A percentile compares a stretch with the other conserved stretches of the same genome.
Conservation (phyloP, 1,140 invertebrate genomes). For the Lordiphosa stackelbergi region DNA sequence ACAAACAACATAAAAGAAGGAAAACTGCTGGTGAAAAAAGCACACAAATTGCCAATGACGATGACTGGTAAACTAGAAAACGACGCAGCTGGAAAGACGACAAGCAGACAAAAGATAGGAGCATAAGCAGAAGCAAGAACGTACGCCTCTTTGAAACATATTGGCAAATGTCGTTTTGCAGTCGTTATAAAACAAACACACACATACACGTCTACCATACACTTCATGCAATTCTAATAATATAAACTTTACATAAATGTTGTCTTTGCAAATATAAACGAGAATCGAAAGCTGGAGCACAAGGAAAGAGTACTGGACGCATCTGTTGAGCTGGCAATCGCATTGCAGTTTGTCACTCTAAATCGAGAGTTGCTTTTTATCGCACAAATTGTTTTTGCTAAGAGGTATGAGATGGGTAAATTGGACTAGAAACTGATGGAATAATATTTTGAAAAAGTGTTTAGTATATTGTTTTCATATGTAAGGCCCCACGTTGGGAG, state of each 20-base stretch:
- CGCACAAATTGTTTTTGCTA: conserved; percentile 27
- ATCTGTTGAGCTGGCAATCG: conserved; percentile 56
- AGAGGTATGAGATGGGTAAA: background rate
- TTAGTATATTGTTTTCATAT: too few species aligned
- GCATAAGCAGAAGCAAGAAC: conserved; percentile 14
- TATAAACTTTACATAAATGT: conserved; percentile 73
- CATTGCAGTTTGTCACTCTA: conserved; percentile 52
- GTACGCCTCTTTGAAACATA: conserved; percentile 35
- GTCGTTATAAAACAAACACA: conserved; percentile 62
- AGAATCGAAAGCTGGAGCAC: conserved; percentile 6
- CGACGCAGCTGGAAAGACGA: conserved; percentile 31
- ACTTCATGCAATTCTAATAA: conserved; percentile 61
- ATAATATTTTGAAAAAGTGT: too few species aligned
- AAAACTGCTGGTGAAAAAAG: conserved; percentile 5
- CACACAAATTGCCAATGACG: conserved; percentile 43
- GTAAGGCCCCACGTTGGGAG: too few species aligned
- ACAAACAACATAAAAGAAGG: background rate
- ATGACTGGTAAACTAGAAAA: conserved; percentile 25
- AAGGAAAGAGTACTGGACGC: conserved; percentile 20
- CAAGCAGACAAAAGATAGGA: background rate
- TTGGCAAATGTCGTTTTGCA: conserved; percentile 53
- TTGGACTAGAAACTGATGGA: background rate
- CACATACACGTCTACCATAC: conserved; percentile 12
- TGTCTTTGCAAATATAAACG: conserved; percentile 60
- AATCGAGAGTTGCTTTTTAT: conserved; percentile 26